Percentiles rank a stretch among this genome's conserved stretches.
Evolutionary conservation across 2,113 vertebrate genomes (phyloP).

Genomic region (Orientallactaga bullata): DNA sequence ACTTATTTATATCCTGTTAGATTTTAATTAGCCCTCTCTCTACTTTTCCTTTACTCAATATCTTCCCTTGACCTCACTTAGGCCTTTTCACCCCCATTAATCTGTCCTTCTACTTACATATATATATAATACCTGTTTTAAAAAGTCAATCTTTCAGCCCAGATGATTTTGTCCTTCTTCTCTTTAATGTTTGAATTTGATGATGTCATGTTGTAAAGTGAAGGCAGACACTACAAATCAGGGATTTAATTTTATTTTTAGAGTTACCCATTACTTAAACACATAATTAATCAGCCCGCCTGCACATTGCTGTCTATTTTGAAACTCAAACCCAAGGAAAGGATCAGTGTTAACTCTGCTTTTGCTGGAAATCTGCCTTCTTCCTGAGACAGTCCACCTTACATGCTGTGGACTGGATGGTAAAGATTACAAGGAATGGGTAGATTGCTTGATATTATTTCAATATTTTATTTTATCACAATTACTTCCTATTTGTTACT

Average conservation of each 20-base stretch:
- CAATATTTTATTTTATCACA: neutral
- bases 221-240: neutral
- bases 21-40: too few relatives aligned
- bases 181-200: neutral
- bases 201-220: neutral
- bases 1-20: too few relatives aligned
- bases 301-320: neutral
- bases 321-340: neutral
- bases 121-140: too few relatives aligned
- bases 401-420: neutral
- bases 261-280: neutral
- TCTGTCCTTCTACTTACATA: too few relatives aligned
- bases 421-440: neutral
- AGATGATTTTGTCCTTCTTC: fast-evolving
- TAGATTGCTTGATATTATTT: neutral
- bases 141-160: neutral
- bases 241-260: neutral
- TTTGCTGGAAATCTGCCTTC: neutral
- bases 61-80: too few relatives aligned
- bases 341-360: neutral
- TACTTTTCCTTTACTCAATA: too few relatives aligned
- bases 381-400: neutral
- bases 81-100: too few relatives aligned
- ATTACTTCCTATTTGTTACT: neutral
- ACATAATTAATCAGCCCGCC: neutral